These are phyloP conservation scores for Onchidella celtica DNA, from an alignment of 2,888 invertebrate genomes.

Conservation along the genomic window DNA sequence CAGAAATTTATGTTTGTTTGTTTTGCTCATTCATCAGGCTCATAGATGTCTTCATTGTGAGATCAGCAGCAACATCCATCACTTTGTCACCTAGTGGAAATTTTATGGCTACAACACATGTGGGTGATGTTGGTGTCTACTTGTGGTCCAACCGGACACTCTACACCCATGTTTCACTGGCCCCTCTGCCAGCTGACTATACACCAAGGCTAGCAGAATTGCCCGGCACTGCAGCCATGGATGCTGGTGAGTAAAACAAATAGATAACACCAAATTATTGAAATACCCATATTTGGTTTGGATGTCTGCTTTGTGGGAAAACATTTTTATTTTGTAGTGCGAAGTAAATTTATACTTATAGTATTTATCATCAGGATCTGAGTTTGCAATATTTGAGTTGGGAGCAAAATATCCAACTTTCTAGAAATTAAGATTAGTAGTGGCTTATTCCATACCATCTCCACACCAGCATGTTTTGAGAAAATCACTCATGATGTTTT, in stretches of 20 bases:
- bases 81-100: conserved; percentile 95
- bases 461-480: too few species aligned
- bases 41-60: conserved; percentile 84
- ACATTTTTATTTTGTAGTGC: too few species aligned
- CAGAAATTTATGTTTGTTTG: background rate
- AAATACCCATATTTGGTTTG: too few species aligned
- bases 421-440: too few species aligned
- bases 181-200: conserved; percentile 81
- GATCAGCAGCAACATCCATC: conserved; percentile 91
- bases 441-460: too few species aligned
- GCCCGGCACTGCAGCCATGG: conserved; percentile 65
- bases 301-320: too few species aligned
- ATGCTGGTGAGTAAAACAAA: conserved; percentile 60
- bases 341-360: too few species aligned
- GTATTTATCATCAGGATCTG: too few species aligned
- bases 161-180: conserved; percentile 89
- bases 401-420: too few species aligned
- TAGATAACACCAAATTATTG: too few species aligned
- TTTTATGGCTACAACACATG: conserved; percentile 93
- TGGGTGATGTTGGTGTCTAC: conserved; percentile 93
- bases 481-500: too few species aligned
- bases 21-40: conserved; percentile 77
- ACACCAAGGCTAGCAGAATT: conserved; percentile 76
- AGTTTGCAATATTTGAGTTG: too few species aligned
- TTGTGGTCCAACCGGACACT: conserved; percentile 95